These are phyloP conservation scores for Corella eumyota DNA, from an alignment of 23 tunicate species.

Conservation along the genomic window DNA sequence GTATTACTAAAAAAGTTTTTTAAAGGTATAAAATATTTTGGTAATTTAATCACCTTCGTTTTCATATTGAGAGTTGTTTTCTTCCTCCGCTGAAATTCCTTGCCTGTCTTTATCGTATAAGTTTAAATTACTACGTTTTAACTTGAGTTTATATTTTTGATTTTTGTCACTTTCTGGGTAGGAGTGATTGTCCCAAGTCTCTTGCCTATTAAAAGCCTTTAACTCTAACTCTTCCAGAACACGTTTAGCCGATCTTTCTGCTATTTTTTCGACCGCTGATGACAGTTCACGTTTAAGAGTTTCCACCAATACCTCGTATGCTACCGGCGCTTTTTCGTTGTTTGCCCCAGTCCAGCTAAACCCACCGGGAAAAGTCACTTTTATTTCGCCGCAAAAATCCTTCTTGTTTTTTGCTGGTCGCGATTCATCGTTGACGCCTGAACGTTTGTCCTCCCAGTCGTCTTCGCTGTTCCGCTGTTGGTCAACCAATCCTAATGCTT, in stretches of 20 bases:
- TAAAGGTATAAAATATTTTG: no score
- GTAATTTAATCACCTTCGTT: no score
- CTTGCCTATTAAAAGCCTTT: no score
- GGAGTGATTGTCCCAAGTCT: no score
- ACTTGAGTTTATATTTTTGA: no score
- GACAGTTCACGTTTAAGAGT: slow-evolving; percentile 37
- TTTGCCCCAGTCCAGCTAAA: neutral
- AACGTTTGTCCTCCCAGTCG: neutral
- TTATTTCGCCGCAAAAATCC: slow-evolving; percentile 1
- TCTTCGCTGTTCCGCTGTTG: neutral
- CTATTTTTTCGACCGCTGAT: slow-evolving; percentile 16
- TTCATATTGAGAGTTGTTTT: no score
- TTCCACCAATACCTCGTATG: slow-evolving; percentile 31
- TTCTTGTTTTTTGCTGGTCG: neutral
- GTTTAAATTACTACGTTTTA: no score
- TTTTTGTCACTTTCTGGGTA: no score
- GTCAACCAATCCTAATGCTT: slow-evolving; percentile 33
- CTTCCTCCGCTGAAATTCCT: no score
- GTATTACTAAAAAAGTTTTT: no score
- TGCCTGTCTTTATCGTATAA: no score
- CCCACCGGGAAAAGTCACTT: slow-evolving; percentile 1
- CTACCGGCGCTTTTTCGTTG: neutral
- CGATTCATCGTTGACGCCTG: neutral
- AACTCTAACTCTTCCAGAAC: slow-evolving; percentile 21
- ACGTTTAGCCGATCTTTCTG: slow-evolving; percentile 41